phyloP scores from a whole-genome alignment of 2,888 invertebrate species.

The Drosophila recens region DNA sequence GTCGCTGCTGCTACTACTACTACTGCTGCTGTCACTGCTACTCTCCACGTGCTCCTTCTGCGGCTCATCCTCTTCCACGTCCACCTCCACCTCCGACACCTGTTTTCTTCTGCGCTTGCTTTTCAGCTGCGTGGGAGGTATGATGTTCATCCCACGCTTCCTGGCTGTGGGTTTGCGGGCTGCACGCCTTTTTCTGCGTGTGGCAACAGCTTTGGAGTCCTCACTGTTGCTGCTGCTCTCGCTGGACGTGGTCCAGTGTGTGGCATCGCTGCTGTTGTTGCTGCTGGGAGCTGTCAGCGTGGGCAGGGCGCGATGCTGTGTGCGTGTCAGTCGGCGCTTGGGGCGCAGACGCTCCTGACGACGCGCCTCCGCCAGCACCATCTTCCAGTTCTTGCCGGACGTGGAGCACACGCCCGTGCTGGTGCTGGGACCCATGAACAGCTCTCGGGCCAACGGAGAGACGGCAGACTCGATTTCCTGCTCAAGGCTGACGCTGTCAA shows the following conservation, averaged over 20 bases:
- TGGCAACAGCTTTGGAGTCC: slow-evolving; percentile 4
- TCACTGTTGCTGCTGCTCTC: slow-evolving; percentile 32
- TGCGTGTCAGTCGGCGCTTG: slow-evolving; percentile 39
- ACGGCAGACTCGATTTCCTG: slow-evolving; percentile 10
- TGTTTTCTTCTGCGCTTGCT: slow-evolving; percentile 43
- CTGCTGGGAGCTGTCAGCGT: slow-evolving; percentile 3
- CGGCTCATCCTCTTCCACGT: slow-evolving; percentile 5
- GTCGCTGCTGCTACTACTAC: slow-evolving; percentile 26
- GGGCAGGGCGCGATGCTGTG: slow-evolving; percentile 23
- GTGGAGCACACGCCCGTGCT: slow-evolving; percentile 80
- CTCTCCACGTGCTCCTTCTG: slow-evolving; percentile 3
- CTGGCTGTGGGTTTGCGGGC: slow-evolving; percentile 26
- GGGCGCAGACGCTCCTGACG: slow-evolving; percentile 53
- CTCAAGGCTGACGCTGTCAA: slow-evolving; percentile 8
- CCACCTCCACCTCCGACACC: slow-evolving; percentile 9
- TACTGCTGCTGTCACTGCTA: slow-evolving; percentile 32
- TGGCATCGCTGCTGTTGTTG: slow-evolving; percentile 29
- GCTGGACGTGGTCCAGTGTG: slow-evolving; percentile 26
- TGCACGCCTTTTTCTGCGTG: slow-evolving; percentile 39
- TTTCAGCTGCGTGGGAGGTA: slow-evolving; percentile 6
- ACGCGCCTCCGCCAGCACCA: slow-evolving; percentile 55
- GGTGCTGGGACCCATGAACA: slow-evolving; percentile 82
- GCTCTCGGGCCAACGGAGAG: slow-evolving; percentile 44
- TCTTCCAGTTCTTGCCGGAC: slow-evolving; percentile 67
- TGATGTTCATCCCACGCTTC: slow-evolving; percentile 31